Conservation (phyloP, 2,113 vertebrate genomes). For the Eubucco bourcierii region DNA sequence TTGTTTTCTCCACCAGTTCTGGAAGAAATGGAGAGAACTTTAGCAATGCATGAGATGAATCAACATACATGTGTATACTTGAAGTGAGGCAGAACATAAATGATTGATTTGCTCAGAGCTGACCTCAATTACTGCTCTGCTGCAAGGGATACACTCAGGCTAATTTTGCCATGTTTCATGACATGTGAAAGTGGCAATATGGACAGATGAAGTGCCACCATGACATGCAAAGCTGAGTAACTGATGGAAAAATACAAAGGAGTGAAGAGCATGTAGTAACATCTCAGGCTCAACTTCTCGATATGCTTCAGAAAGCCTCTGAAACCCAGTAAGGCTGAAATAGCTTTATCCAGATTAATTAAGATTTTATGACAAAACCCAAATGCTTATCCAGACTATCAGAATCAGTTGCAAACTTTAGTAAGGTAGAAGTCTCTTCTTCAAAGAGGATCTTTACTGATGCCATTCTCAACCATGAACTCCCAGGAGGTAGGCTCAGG, state of each 20-base stretch:
- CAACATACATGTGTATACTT: background rate
- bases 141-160: background rate
- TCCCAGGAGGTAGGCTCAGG: background rate
- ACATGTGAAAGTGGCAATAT: background rate
- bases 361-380: background rate
- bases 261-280: background rate
- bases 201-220: background rate
- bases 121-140: background rate
- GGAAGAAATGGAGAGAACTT: background rate
- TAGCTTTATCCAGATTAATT: background rate
- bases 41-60: background rate
- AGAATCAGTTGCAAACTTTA: background rate
- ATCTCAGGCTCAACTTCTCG: background rate
- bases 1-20: background rate
- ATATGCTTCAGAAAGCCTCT: background rate
- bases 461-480: background rate
- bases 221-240: background rate
- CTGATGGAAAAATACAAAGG: background rate
- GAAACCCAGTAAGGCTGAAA: background rate
- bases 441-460: background rate
- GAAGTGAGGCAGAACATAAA: background rate
- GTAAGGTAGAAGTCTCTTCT: background rate
- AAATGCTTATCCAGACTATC: background rate
- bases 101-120: slow-evolving; percentile 18
- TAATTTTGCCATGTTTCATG: background rate